Evolutionary conservation across 2,113 vertebrate genomes (phyloP), one percentile per base, ranked within the genome.

Genomic region (Octodon degus): DNA sequence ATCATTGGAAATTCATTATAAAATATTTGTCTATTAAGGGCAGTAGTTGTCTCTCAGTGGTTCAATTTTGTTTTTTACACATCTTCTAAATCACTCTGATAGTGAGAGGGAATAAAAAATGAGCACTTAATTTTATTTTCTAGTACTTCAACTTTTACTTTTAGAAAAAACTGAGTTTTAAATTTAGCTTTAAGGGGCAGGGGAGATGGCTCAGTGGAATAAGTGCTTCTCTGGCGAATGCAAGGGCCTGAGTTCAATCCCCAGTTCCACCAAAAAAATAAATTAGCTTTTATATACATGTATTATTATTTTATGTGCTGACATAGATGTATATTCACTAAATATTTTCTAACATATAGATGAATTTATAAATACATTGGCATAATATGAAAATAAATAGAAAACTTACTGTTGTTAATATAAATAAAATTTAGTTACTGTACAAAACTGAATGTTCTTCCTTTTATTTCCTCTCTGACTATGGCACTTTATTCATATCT

Each of bases 401-500:
- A 94, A 89, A 82, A n/a, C 0, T 47, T 70, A 70, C 13, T 68
- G 11, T 65, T 37, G 87, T 77, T 82, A 50, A 70, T 84, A 19
- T 67, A 16, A 95, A 11, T 37, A 76, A 76, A 89, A 76, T 50
- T 93, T 70, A 76, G n/a, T n/a, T 50, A 83, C 83, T 91, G 7
- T 79, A 67, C 27, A 34, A 53, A 90, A 90, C 83, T 68, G 4
- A 82, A 68, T 2, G 14, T n/a, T 4, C 4, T 86, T 90, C 20
- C 6, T 94, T 77, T 79, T 27, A 22, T 76, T 83, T 83, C n/a
- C 43, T 90, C 30, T 83, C 22, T 43, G 77, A 13, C 20, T 82
- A 40, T 10, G 14, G 65, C 5, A 16, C 13, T 34, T 34, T 34
- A 68, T 68, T 68, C 32, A 6, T 27, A 68, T 4, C 32, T 16